Base-by-base conservation (phyloP, 2,888 invertebrate species). In the Diplolepis rosae region DNA sequence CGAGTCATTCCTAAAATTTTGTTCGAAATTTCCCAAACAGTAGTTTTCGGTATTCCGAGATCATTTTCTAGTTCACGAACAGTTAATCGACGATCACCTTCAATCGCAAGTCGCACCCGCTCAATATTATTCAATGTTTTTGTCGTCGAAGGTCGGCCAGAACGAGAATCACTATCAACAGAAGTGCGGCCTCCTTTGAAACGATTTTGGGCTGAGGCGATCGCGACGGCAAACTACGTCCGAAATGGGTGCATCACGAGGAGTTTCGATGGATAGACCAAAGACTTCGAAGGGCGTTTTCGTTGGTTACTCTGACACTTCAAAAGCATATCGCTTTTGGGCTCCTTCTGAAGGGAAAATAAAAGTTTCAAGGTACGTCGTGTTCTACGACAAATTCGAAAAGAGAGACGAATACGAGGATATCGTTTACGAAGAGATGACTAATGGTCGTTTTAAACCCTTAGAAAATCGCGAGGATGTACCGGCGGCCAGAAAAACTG, bases 301-400 rank as follows among this genome's bases (percentile, higher is more conserved):
- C 45, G 45, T 77, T 0, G 77, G 76, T 1, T 79, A 77, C 30
- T 79, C 77, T 0, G 72, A 70, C 5, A 28, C 65, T 9, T 70
- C 79, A 1, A 77, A 77, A 28, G 76, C 68, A 5, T 77, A 75
- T 28, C 32, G 73, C 3, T 65, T 77, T 1, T 79, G 77, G 77
- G 30, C 73, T 7, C 65, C 72, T 0, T 39, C 32, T 0, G 54
- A 72, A 18, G 68, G 28, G 5, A 61, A 48, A 7, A 66, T 75
- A 6, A 65, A 56, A 32, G 52, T 76, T 11, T 61, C 76, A 0
- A 35, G 76, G 42, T 73, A 78, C n/a, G 72, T 78, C 1, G 73
- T 72, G 56, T 76, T 72, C 15, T 9, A 70, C 1, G 70, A 67
- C 3, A 35, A 72, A 45, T 45, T 65, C 15, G 42, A 70, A 24